Percentiles rank a stretch among this genome's conserved stretches.
Conservation (phyloP, 2,113 vertebrate species). For the Campylorhamphus procurvoides region DNA sequence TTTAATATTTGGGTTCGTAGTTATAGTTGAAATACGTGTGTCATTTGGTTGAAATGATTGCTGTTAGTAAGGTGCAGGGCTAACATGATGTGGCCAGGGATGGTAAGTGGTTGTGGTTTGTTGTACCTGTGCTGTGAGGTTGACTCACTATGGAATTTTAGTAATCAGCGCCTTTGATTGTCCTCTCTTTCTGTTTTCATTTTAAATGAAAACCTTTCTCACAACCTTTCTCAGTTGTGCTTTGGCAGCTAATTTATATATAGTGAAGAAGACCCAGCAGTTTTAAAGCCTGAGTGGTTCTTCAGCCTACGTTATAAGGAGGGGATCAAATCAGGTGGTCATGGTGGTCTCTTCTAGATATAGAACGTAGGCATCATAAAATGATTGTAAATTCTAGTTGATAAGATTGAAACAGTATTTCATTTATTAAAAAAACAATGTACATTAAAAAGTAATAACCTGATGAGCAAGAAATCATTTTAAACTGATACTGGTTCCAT, state of each 20-base stretch:
- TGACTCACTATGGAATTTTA: neutral
- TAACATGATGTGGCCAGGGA: neutral
- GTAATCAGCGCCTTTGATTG: neutral
- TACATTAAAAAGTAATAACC: neutral
- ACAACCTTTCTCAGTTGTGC: neutral
- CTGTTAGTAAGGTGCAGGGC: neutral
- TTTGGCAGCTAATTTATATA: neutral
- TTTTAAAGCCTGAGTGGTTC: neutral
- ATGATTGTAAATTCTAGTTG: neutral
- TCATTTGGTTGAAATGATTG: neutral
- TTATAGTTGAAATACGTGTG: neutral
- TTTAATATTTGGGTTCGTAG: neutral
- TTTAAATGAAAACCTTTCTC: too few relatives aligned
- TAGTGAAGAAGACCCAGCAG: neutral
- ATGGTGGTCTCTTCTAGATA: neutral
- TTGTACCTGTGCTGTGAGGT: rapidly evolving
- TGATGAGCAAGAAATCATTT: neutral
- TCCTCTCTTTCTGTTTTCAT: neutral
- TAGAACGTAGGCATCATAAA: neutral
- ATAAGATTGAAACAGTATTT: neutral
- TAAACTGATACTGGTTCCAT: neutral
- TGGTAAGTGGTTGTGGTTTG: neutral
- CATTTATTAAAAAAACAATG: neutral
- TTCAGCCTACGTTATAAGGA: neutral
- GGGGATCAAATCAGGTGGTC: neutral